Conservation (phyloP, 2,797 vertebrate species). For the Microcaecilia unicolor region DNA sequence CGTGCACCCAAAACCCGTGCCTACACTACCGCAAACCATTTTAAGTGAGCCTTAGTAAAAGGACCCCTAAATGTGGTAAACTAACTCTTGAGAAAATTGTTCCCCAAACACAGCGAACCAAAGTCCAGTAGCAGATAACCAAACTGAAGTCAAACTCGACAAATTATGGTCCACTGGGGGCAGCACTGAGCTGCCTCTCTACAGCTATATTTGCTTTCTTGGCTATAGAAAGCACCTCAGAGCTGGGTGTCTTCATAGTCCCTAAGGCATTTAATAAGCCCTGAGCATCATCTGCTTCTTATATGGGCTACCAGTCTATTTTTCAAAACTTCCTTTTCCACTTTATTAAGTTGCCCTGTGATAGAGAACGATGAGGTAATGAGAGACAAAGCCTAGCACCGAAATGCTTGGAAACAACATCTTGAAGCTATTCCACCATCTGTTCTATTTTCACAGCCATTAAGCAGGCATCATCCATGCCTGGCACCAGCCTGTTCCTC, state of each 20-base stretch:
- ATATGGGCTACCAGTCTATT: too few species aligned
- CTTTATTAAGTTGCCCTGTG: background rate
- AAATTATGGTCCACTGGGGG: too few species aligned
- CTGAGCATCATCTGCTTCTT: background rate
- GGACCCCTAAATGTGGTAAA: too few species aligned
- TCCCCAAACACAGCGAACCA: too few species aligned
- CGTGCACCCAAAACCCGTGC: too few species aligned
- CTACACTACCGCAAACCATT: too few species aligned
- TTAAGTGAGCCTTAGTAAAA: too few species aligned
- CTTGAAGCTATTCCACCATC: conserved; percentile 30
- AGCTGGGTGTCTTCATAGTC: background rate
- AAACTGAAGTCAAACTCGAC: too few species aligned
- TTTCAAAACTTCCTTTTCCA: background rate
- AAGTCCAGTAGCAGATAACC: too few species aligned
- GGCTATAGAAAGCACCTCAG: background rate
- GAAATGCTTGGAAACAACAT: conserved; percentile 19
- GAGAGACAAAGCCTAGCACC: background rate
- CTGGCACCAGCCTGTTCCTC: background rate
- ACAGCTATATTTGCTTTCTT: background rate
- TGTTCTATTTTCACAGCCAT: conserved; percentile 32
- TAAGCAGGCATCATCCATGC: conserved; percentile 22
- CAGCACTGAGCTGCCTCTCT: too few species aligned
- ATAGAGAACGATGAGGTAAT: background rate
- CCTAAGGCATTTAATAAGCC: background rate
- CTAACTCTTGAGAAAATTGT: too few species aligned